Percentiles rank a stretch among this genome's conserved stretches.
These are phyloP conservation scores for Myotis davidii DNA, from an alignment of 2,113 vertebrate species.

Conservation along the genomic window DNA sequence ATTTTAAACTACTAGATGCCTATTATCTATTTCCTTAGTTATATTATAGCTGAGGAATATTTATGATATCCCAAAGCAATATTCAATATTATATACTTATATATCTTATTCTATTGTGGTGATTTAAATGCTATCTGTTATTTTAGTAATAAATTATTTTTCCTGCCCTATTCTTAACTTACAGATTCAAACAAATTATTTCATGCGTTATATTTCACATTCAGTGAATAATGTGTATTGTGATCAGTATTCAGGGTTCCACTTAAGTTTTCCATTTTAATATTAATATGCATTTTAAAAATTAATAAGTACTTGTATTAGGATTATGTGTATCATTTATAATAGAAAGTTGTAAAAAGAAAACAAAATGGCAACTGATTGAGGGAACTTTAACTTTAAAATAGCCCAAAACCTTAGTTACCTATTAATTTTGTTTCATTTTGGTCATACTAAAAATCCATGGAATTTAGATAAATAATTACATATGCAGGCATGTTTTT, in stretches of 20 bases:
- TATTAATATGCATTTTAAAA: background rate
- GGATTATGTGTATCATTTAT: background rate
- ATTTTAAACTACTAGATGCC: background rate
- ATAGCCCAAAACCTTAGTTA: background rate
- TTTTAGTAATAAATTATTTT: constrained; percentile 20
- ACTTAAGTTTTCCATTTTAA: background rate
- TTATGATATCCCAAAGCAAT: background rate
- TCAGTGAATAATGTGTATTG: background rate
- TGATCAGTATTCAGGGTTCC: background rate
- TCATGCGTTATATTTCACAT: background rate
- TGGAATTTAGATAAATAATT: background rate
- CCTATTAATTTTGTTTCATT: constrained; percentile 19
- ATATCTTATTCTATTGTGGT: background rate
- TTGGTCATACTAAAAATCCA: background rate
- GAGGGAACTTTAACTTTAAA: background rate
- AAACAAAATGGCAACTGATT: background rate
- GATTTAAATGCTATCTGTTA: background rate
- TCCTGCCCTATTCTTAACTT: background rate
- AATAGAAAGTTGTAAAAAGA: background rate
- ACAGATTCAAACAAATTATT: background rate
- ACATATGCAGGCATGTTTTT: background rate
- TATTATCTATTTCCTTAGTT: background rate
- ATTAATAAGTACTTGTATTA: background rate
- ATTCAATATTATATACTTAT: background rate
- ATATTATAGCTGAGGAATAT: background rate